Evolutionary conservation across 2,797 vertebrate species (phyloP).

Genomic region (Orestias chungarensis): DNA sequence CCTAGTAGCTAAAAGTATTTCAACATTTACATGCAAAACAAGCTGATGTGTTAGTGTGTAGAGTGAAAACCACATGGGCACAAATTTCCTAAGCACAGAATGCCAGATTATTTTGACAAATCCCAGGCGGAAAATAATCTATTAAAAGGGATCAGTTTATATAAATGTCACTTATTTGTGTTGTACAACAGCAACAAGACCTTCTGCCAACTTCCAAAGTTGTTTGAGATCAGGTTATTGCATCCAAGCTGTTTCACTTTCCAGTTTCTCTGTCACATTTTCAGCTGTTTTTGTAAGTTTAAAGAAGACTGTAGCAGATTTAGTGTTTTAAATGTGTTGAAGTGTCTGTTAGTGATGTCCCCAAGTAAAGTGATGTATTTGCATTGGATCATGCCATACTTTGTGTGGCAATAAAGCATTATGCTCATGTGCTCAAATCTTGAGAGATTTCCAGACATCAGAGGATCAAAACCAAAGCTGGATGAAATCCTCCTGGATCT

Average conservation of each 20-base stretch:
- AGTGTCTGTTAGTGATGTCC: neutral
- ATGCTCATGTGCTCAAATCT: neutral
- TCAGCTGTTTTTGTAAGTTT: neutral
- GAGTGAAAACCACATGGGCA: neutral
- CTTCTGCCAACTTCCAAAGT: neutral
- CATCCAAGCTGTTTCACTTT: neutral
- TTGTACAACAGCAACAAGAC: neutral
- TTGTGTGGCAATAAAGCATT: neutral
- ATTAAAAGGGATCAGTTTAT: neutral
- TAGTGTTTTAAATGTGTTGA: neutral
- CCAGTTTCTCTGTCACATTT: neutral
- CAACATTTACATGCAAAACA: neutral
- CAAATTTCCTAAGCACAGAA: neutral
- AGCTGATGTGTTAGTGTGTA: neutral
- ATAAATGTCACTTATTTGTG: conserved; percentile 6
- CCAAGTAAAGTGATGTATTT: neutral
- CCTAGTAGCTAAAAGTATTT: conserved; percentile 1
- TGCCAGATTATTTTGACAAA: conserved; percentile 3
- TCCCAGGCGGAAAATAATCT: neutral
- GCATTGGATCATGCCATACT: neutral
- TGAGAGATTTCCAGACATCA: neutral
- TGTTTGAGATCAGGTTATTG: neutral
- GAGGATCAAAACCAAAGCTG: neutral
- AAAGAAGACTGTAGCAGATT: neutral
- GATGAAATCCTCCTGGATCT: neutral